Evolutionary conservation across 2,888 invertebrate species (phyloP).

Genomic region (Argyra leucocephala): DNA sequence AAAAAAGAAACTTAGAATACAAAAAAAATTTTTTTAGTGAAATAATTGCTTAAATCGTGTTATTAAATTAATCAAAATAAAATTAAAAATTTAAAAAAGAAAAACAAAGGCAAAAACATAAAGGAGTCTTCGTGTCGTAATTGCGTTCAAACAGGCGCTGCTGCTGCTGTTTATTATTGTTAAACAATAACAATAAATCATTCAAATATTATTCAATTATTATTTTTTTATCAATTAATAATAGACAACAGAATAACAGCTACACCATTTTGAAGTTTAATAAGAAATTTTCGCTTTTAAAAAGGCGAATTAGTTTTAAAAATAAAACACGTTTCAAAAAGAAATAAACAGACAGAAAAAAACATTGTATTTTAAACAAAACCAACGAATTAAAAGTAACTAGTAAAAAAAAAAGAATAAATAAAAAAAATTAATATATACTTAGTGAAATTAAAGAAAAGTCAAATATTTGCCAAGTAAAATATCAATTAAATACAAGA

Average conservation of each 20-base stretch:
- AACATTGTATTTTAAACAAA: background rate
- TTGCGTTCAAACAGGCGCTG: background rate
- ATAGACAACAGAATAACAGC: background rate
- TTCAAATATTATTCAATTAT: background rate
- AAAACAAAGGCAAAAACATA: too few relatives aligned
- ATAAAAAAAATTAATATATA: too few relatives aligned
- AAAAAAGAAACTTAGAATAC: too few relatives aligned
- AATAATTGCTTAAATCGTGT: too few relatives aligned
- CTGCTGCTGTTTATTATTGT: background rate
- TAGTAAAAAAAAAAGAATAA: background rate
- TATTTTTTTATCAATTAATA: background rate
- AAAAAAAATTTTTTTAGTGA: too few relatives aligned
- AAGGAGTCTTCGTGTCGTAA: too few relatives aligned
- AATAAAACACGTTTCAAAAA: conserved; percentile 10
- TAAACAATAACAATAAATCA: background rate
- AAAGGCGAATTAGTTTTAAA: conserved; percentile 8
- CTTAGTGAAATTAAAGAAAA: too few relatives aligned
- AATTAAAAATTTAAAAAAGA: too few relatives aligned
- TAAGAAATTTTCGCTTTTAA: background rate
- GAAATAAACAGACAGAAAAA: background rate
- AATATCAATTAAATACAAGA: too few relatives aligned
- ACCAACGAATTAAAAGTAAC: background rate
- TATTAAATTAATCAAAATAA: too few relatives aligned
- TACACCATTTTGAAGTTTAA: conserved; percentile 7
- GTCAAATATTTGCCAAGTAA: too few relatives aligned